Base-by-base conservation (phyloP, 2,888 invertebrate genomes). In the Limnephilus auricula region DNA sequence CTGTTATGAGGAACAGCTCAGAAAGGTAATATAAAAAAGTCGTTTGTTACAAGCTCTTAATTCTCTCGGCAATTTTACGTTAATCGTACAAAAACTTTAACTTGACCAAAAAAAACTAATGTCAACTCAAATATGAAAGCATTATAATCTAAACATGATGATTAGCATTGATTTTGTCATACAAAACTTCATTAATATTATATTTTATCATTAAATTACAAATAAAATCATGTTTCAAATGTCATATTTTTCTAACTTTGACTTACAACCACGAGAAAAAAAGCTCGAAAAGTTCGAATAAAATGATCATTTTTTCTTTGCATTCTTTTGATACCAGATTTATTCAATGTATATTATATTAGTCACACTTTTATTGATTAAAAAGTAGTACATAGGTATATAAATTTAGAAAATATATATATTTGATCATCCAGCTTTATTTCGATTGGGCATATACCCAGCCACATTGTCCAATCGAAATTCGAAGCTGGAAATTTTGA, bases 381-480 rank as follows among this genome's bases (percentile, higher is more conserved):
- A 82, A 32, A 32, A 25, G 6, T 40, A 40, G 40, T 30, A 25
- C 12, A 85, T 13, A 45, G 45, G 45, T 45, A 45, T 45, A 40
- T 12, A n/a, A 84, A 45, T 40, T 13, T 85, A 85, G 87, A 65
- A 32, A 83, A n/a, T 25, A 9, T 82, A 32, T 82, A 13, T 30
- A 83, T 31, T 6, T 86, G 79, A 65, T 5, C n/a, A 10, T 45
- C 94, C 95, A 94, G 95, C 96, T 96, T 96, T 95, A 95, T 95
- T 96, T 95, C 96, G 96, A 97, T 97, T 97, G 96, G 96, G 96
- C 96, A 97, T 96, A 96, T 95, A 95, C 97, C 97, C 97, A 97
- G 97, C 97, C 97, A 97, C 97, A 97, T 97, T 96, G 96, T 95
- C 96, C 96, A 97, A 97, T 97, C 96, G 96, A 96, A 95, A 93